Base-by-base conservation (phyloP, 1,140 invertebrate genomes). In the Piezodorus guildinii region DNA sequence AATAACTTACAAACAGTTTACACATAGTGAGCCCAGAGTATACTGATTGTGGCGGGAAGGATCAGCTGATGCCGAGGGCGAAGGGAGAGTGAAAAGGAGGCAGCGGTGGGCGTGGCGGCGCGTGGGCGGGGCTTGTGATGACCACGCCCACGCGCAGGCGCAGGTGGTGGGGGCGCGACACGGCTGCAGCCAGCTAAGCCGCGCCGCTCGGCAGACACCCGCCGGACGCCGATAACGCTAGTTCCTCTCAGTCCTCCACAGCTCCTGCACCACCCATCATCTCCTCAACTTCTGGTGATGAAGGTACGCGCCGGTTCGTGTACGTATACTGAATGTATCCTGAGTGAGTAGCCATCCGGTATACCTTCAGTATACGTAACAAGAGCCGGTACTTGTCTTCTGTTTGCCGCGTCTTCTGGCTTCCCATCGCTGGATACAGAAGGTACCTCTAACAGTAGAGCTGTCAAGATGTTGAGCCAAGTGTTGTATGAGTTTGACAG, bases 341-440 rank as follows among this genome's bases (percentile, higher is more conserved):
- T 94, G 91, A 94, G 90, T 91, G 88, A 76, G 83, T 86, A 85
- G 79, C 85, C 90, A 87, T 94, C 91, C 90, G 91, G 91, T 94
- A 94, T 94, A 94, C 91, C 91, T 94, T 94, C 90, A 92, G 90
- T 94, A 94, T 94, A 94, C 91, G 91, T 94, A 93, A 92, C 90
- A 93, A 90, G 90, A 91, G 87, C 86, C 83, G 82, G 84, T 87
- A 90, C 86, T 27, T 52, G 15, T 59, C 64, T 46, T 58, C 63
- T 6, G 34, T 8, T 39, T 39, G 6, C 34, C 12, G 34, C 6
- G 2, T 39, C 34, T 39, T 39, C 34, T 39, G 34, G 9, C 12
- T 6, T 39, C 34, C 1, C 12, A 10, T 39, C 34, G 34, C 6
- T 39, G 34, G 34, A 39, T 39, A 39, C n/a, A 39, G 34, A 39